Percentiles rank a stretch among this genome's conserved stretches.
Evolutionary conservation across 2,888 invertebrate species (phyloP).

Genomic region (Nebria brevicollis): DNA sequence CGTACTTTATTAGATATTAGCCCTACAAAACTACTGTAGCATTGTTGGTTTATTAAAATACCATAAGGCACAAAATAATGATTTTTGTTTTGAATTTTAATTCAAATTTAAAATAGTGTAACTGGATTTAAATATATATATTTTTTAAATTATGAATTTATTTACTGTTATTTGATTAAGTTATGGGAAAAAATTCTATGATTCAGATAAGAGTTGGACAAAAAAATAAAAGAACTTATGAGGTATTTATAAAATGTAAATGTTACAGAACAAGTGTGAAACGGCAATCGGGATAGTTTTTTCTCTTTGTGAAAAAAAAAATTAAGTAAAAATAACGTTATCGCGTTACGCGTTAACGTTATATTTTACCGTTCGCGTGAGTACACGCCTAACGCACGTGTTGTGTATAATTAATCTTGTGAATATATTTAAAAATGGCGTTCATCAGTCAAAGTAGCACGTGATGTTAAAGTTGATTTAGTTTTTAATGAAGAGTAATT

Average conservation of each 20-base stretch:
- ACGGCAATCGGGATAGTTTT: neutral
- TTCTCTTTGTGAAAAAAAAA: neutral
- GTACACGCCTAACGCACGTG: neutral
- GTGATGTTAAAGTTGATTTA: conserved; percentile 7
- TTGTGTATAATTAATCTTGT: conserved; percentile 3
- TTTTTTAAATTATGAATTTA: too few species aligned
- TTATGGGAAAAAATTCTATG: neutral
- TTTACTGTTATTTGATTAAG: too few species aligned
- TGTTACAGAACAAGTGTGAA: neutral
- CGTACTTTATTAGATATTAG: too few species aligned
- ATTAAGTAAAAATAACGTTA: neutral
- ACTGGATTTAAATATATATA: too few species aligned
- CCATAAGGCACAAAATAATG: too few species aligned
- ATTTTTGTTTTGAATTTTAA: too few species aligned
- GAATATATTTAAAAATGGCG: conserved; percentile 10
- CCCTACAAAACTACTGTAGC: too few species aligned
- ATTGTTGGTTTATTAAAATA: too few species aligned
- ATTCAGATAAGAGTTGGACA: neutral
- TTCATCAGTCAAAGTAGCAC: conserved; percentile 2
- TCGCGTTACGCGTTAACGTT: neutral
- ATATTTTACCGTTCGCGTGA: neutral
- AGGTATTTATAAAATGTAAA: neutral
- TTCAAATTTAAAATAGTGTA: too few species aligned
- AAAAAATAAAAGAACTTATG: neutral
- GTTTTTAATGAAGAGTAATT: conserved; percentile 17